Evolutionary conservation across 2,797 vertebrate genomes (phyloP).

Genomic region (Pampus argenteus): DNA sequence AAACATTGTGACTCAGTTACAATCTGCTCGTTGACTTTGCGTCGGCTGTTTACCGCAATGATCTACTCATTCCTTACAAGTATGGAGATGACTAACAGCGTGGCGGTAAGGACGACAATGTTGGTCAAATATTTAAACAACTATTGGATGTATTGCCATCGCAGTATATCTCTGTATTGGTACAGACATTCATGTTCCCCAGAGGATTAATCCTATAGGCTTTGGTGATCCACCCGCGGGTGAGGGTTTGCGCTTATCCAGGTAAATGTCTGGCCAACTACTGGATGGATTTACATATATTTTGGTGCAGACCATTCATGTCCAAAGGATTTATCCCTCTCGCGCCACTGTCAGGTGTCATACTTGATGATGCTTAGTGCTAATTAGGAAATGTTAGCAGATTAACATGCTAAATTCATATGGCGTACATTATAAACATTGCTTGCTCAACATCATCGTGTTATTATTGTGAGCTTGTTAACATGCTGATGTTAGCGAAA

Average conservation of each 20-base stretch:
- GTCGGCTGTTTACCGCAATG: neutral
- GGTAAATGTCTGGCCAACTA: neutral
- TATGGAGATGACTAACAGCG: neutral
- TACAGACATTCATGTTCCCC: neutral
- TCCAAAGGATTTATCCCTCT: no score
- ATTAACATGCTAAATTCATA: neutral
- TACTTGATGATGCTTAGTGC: no score
- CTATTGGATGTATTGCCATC: neutral
- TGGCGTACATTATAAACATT: neutral
- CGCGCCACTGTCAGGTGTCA: neutral
- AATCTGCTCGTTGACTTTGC: slow-evolving; percentile 20
- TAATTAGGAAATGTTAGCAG: neutral
- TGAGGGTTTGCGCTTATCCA: neutral
- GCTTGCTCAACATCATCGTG: neutral
- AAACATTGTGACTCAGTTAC: slow-evolving; percentile 23
- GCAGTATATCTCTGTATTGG: no score
- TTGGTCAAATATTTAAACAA: neutral
- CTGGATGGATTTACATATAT: neutral
- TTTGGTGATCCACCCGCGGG: neutral
- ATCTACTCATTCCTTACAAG: neutral
- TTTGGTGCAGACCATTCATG: neutral
- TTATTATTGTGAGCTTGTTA: neutral
- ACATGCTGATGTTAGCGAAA: neutral
- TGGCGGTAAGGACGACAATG: neutral
- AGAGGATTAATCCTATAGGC: neutral